phyloP scores from a whole-genome alignment of 1,140 invertebrate species.

The Trichogramma pretiosum region DNA sequence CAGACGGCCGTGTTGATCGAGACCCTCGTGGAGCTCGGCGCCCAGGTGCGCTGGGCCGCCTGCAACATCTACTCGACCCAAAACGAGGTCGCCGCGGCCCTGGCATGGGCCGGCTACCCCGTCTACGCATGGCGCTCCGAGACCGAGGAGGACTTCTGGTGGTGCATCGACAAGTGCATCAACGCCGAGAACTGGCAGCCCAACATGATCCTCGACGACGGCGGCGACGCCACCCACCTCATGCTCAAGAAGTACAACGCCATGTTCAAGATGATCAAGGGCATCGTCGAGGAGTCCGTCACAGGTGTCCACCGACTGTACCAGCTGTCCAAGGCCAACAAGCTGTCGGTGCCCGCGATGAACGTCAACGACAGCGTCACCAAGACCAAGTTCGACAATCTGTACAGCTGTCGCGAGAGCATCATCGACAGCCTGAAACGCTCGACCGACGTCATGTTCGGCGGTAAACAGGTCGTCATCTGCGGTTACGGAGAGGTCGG shows the following conservation, averaged over 20 bases:
- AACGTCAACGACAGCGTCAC: constrained; percentile 98
- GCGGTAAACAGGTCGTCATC: constrained; percentile 92
- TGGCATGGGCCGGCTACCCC: constrained; percentile 82
- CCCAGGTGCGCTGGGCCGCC: constrained; percentile 87
- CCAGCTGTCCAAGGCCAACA: constrained; percentile 89
- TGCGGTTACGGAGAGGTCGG: constrained; percentile 98
- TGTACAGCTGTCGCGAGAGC: constrained; percentile 85
- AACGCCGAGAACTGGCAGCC: constrained; percentile 90
- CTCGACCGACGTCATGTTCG: constrained; percentile 96
- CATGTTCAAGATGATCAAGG: constrained; percentile 93
- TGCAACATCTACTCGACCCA: constrained; percentile 99
- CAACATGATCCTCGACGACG: constrained; percentile 98
- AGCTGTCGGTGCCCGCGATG: constrained; percentile 95
- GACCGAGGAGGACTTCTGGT: constrained; percentile 97
- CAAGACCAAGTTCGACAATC: constrained; percentile 98
- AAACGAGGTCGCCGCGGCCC: constrained; percentile 94
- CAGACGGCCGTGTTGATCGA: constrained; percentile 96
- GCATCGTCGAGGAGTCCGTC: constrained; percentile 96
- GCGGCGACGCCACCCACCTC: constrained; percentile 92
- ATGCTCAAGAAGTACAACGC: constrained; percentile 95
- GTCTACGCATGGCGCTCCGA: constrained; percentile 95
- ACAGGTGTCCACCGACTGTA: constrained; percentile 95
- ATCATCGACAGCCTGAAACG: constrained; percentile 88
- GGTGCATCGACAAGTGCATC: constrained; percentile 94
- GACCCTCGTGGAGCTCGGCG: constrained; percentile 81